A percentile compares a stretch with the other conserved stretches of the same genome.
phyloP scores from a whole-genome alignment of 1,140 invertebrate genomes.

The Eupeodes corollae region DNA sequence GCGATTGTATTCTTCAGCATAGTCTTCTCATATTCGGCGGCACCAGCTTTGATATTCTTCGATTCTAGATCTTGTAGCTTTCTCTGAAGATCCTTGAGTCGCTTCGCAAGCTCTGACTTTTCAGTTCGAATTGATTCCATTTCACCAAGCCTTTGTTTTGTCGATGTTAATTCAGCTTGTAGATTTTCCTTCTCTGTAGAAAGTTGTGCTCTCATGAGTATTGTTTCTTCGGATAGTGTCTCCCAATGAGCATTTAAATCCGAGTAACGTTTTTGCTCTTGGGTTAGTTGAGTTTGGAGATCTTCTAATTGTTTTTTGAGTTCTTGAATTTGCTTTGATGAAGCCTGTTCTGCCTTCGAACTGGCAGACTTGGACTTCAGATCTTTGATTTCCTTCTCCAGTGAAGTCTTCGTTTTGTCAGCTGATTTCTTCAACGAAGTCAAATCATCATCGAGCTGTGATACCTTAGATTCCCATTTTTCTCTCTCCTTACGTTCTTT shows the following conservation, averaged over 20 bases:
- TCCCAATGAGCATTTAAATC: conserved; percentile 72
- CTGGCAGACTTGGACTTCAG: conserved; percentile 41
- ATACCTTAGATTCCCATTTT: conserved; percentile 24
- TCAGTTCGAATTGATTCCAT: conserved; percentile 27
- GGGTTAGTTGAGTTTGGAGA: conserved; percentile 48
- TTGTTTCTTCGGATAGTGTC: conserved; percentile 69
- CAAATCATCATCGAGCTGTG: conserved; percentile 38
- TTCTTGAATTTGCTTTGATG: conserved; percentile 49
- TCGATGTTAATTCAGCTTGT: conserved; percentile 34
- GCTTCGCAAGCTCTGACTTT: conserved; percentile 44
- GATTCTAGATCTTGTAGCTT: conserved; percentile 38
- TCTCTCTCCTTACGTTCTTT: conserved; percentile 43
- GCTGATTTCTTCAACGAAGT: conserved; percentile 39
- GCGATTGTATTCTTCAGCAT: conserved; percentile 56
- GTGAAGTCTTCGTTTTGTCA: conserved; percentile 38
- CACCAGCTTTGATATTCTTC: conserved; percentile 32
- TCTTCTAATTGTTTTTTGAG: conserved; percentile 49
- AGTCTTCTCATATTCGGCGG: conserved; percentile 50
- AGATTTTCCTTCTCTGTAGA: conserved; percentile 65
- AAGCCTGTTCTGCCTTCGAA: conserved; percentile 5
- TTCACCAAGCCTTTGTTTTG: conserved; percentile 22
- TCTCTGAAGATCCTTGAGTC: conserved; percentile 54
- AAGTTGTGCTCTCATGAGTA: conserved; percentile 62
- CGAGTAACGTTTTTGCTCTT: conserved; percentile 60
- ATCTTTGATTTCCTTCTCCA: conserved; percentile 44